Base-by-base conservation (phyloP, 2,797 vertebrate species). In the Clarias laeviceps region DNA sequence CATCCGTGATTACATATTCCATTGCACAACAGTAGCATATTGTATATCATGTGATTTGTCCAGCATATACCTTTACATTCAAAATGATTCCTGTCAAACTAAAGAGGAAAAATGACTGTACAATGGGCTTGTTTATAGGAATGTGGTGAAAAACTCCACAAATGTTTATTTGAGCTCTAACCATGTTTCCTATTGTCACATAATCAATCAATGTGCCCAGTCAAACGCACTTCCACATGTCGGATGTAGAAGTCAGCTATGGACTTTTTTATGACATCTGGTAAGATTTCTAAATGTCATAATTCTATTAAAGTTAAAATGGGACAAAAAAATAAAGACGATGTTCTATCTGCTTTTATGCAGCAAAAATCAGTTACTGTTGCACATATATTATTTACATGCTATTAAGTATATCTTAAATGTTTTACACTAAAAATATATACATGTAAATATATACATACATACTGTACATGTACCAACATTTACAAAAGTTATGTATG, bases 71-170 rank as follows among this genome's bases (percentile, higher is more conserved):
- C 82, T 80, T 86, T 87, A 84, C 66, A 59, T 80, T 86, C 76
- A 27, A 82, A 85, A 86, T 61, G 34, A 84, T 85, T 80, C 27
- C 64, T 69, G 80, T 88, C 87, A 89, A 85, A 88, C 82, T 50
- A 80, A 83, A 88, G 83, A 79, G 83, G 77, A 87, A 85, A 82
- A 82, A 82, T 72, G 65, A 56, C 24, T 84, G 81, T 65, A 61
- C 73, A 69, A 72, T 32, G 76, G 57, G 45, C 5, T 65, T 85
- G 79, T 82, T 62, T 56, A 69, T 57, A 50, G 74, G 57, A 76
- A 80, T 50, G 37, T 84, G 70, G 66, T 62, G 80, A 80, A 80
- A 81, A 87, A 79, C 86, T 83, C 59, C 56, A 45, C 78, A 80
- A 82, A 76, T 78, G 80, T 88, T 88, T 87, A 86, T 72, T 56